Evolutionary conservation across 2,888 invertebrate species (phyloP).

Genomic region (Anthrax anthrax): DNA sequence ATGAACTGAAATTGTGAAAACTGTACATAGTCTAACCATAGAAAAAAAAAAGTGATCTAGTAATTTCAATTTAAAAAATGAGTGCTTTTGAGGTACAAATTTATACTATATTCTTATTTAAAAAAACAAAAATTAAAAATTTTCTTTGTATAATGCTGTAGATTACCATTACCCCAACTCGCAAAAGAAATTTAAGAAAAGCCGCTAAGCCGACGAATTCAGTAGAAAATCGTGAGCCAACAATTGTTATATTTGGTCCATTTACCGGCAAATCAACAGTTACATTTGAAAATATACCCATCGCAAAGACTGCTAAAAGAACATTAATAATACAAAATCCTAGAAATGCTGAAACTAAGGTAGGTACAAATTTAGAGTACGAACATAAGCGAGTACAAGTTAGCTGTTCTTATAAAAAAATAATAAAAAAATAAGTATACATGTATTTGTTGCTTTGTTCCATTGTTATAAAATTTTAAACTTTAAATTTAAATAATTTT

Average conservation of each 20-base stretch:
- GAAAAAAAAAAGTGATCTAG: too few relatives aligned
- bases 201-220: slow-evolving; percentile 23
- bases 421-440: too few relatives aligned
- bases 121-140: neutral
- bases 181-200: slow-evolving; percentile 22
- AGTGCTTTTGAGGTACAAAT: slow-evolving; percentile 30
- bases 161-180: slow-evolving; percentile 32
- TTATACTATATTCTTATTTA: neutral
- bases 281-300: slow-evolving; percentile 49
- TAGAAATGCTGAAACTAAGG: slow-evolving; percentile 32
- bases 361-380: slow-evolving; percentile 17
- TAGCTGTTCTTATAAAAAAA: too few relatives aligned
- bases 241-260: slow-evolving; percentile 43
- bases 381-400: too few relatives aligned
- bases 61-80: too few relatives aligned
- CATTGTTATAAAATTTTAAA: too few relatives aligned
- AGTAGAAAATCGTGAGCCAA: slow-evolving; percentile 31
- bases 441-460: too few relatives aligned
- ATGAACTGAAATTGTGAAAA: too few relatives aligned
- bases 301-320: slow-evolving; percentile 41
- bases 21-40: neutral
- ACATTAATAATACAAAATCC: slow-evolving; percentile 46
- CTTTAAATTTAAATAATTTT: too few relatives aligned
- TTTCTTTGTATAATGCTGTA: neutral
- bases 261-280: slow-evolving; percentile 52